Conservation (phyloP, 2,888 invertebrate genomes). For the Cotesia congregata region DNA sequence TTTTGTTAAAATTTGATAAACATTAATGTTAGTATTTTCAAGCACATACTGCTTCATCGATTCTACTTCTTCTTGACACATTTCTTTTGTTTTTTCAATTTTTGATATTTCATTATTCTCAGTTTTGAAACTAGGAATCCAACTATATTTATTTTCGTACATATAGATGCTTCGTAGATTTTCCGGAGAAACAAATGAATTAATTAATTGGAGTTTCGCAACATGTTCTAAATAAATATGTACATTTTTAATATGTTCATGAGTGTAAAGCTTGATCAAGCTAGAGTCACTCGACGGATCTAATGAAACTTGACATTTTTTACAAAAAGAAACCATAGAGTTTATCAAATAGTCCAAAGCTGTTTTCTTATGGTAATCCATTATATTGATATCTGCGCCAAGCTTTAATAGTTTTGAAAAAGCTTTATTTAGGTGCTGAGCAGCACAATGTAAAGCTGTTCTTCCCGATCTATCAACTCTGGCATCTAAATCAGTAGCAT, state of each 20-base stretch:
- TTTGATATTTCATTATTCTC: not conserved
- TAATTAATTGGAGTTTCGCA: not conserved
- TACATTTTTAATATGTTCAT: not conserved
- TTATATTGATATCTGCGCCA: not conserved
- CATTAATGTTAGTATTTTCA: not conserved
- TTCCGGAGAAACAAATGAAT: not conserved
- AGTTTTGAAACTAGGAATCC: not conserved
- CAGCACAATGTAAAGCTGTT: not conserved
- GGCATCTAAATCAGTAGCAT: not conserved
- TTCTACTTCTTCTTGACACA: not conserved
- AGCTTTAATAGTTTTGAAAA: not conserved
- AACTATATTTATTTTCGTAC: not conserved
- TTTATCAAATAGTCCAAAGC: not conserved
- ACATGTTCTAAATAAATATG: not conserved
- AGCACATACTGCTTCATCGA: not conserved
- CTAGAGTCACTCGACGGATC: not conserved
- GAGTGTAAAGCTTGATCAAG: not conserved
- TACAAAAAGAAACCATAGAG: not conserved
- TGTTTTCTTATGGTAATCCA: not conserved
- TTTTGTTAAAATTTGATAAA: not conserved
- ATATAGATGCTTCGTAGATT: not conserved
- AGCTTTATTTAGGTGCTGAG: not conserved
- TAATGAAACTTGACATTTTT: not conserved
- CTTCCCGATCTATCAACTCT: not conserved
- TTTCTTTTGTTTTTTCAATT: not conserved